phyloP scores from a whole-genome alignment of 2,113 vertebrate species.

The Ginglymostoma cirratum region DNA sequence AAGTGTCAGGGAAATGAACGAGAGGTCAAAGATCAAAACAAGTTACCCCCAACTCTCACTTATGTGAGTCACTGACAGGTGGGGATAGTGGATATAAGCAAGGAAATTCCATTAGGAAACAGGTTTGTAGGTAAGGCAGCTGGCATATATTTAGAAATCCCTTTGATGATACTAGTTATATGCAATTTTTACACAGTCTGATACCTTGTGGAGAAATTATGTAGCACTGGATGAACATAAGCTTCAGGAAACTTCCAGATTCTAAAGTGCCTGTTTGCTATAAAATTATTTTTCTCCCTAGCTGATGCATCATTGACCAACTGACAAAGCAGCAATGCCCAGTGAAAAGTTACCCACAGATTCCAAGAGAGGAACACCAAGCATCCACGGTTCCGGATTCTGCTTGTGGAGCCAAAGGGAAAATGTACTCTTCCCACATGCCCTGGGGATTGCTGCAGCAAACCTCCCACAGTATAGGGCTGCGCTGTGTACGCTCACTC shows the following conservation, averaged over 20 bases:
- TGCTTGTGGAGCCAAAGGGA: background rate
- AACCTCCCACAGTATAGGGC: background rate
- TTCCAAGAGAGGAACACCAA: background rate
- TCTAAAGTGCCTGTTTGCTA: background rate
- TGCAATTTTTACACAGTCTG: no score
- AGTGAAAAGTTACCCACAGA: background rate
- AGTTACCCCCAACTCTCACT: background rate
- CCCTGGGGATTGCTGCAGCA: background rate
- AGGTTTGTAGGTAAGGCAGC: background rate
- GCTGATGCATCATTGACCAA: background rate
- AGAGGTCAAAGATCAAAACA: background rate
- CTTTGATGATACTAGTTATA: background rate
- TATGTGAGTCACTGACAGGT: background rate
- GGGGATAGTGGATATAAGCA: background rate
- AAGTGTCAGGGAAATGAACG: background rate
- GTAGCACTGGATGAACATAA: background rate
- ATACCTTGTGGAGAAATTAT: background rate
- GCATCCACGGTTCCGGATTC: background rate
- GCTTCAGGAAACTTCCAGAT: background rate
- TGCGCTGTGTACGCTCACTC: no score
- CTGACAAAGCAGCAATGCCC: background rate
- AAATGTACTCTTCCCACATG: background rate
- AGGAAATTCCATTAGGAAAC: background rate
- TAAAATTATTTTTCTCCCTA: background rate
- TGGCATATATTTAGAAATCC: background rate